phyloP scores from a whole-genome alignment of 2,797 vertebrate species.

The Microchirus variegatus region DNA sequence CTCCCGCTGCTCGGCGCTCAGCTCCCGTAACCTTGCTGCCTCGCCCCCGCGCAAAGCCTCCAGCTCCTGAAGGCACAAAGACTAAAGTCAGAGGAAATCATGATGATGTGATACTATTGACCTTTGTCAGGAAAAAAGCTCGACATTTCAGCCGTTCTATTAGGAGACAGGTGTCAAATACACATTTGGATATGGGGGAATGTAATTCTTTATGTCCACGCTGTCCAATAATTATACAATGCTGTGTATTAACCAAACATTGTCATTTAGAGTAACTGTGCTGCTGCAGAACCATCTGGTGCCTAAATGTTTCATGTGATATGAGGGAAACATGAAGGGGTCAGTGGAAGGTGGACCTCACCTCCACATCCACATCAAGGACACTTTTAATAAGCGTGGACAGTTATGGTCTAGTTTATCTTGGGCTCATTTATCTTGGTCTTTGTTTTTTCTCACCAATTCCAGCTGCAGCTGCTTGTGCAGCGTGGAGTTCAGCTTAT shows the following conservation, averaged over 20 bases:
- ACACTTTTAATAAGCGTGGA: constrained; percentile 39
- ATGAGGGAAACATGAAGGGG: constrained; percentile 11
- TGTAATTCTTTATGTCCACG: background rate
- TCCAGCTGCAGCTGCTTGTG: constrained; percentile 95
- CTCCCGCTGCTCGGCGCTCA: constrained; percentile 92
- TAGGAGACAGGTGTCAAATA: constrained; percentile 15
- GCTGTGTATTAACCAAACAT: background rate
- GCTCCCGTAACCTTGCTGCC: constrained; percentile 87
- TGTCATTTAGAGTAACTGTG: constrained; percentile 20
- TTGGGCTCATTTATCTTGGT: constrained; percentile 40
- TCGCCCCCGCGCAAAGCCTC: constrained; percentile 92
- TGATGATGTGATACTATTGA: constrained; percentile 24
- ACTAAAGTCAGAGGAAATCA: constrained; percentile 23
- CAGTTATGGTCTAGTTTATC: constrained; percentile 20
- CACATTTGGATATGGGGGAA: background rate
- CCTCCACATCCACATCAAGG: constrained; percentile 42
- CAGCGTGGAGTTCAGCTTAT: constrained; percentile 92
- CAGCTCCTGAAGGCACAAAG: constrained; percentile 85
- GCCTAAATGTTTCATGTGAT: constrained; percentile 1
- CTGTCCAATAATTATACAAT: constrained; percentile 6
- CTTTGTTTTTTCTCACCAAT: constrained; percentile 83
- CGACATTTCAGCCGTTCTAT: constrained; percentile 9
- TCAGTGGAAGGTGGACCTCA: constrained; percentile 38
- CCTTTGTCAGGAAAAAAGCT: constrained; percentile 15
- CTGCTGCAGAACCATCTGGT: constrained; percentile 14